phyloP scores from a whole-genome alignment of 2,113 vertebrate species.

The Indicator maculatus region DNA sequence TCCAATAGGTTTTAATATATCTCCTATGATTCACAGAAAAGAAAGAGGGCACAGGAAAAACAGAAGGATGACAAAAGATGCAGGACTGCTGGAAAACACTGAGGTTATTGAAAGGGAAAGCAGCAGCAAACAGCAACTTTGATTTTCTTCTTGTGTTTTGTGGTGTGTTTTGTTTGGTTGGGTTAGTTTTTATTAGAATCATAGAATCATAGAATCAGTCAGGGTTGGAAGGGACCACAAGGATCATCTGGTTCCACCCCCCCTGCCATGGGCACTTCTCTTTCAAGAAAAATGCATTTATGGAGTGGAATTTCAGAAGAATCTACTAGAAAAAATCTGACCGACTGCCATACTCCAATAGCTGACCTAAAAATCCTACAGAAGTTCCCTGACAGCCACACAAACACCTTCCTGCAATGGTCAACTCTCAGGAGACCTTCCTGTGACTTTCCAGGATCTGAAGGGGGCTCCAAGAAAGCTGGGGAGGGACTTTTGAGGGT shows the following conservation, averaged over 20 bases:
- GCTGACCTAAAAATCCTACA: neutral
- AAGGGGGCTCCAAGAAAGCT: too few species aligned
- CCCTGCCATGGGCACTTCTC: neutral
- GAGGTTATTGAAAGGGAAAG: neutral
- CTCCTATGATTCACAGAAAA: neutral
- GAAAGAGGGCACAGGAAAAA: neutral
- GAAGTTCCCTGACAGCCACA: slow-evolving; percentile 2
- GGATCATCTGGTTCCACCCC: too few species aligned
- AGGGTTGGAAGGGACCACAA: too few species aligned
- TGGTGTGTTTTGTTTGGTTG: too few species aligned
- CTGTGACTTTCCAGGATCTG: too few species aligned
- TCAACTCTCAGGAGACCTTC: too few species aligned
- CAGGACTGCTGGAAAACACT: neutral
- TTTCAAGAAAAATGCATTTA: neutral
- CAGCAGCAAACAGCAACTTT: neutral
- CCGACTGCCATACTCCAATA: neutral
- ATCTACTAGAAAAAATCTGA: neutral
- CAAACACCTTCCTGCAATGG: neutral
- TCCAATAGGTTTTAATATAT: neutral
- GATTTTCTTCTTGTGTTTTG: too few species aligned
- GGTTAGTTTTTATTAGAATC: too few species aligned
- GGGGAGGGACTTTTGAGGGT: too few species aligned
- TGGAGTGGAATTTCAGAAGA: neutral
- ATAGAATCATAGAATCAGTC: too few species aligned
- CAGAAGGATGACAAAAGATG: neutral